A percentile compares a stretch with the other conserved stretches of the same genome.
These are phyloP conservation scores for Dromaius novaehollandiae DNA, from an alignment of 2,113 vertebrate genomes.

Conservation along the genomic window DNA sequence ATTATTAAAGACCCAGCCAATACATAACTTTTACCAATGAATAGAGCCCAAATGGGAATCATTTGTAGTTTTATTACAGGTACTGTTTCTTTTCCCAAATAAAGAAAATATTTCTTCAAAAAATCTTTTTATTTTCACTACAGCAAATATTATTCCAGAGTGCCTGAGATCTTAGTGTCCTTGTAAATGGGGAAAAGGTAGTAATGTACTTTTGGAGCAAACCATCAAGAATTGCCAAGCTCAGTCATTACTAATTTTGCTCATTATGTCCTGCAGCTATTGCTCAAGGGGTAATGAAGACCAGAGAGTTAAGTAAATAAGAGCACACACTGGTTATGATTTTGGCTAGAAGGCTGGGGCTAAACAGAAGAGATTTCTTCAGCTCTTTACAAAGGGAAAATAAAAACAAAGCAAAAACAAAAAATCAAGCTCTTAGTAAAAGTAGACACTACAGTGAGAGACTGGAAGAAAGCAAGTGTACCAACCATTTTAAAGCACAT, in stretches of 20 bases:
- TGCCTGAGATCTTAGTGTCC: not conserved
- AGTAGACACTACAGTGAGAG: not conserved
- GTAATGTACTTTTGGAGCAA: not conserved
- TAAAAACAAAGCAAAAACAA: not conserved
- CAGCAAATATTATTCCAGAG: not conserved
- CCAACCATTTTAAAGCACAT: not conserved
- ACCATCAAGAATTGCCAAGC: not conserved
- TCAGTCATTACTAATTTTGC: not conserved
- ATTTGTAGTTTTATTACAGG: slow-evolving; percentile 20
- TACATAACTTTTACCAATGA: slow-evolving; percentile 17
- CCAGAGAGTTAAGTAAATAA: not conserved
- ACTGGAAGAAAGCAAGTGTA: not conserved
- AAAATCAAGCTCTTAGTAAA: not conserved
- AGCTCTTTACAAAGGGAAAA: not conserved
- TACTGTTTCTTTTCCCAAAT: not conserved
- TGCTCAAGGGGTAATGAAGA: not conserved
- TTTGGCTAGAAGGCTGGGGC: not conserved
- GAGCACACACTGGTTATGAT: not conserved
- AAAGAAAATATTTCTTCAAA: not conserved
- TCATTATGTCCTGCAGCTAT: not conserved
- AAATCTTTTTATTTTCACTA: slow-evolving; percentile 15
- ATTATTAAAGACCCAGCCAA: not conserved
- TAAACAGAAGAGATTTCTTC: not conserved
- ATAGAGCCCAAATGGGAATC: not conserved
- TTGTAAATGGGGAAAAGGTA: not conserved